Base-by-base conservation (phyloP, 2,113 vertebrate species). In the Blennius ocellaris region DNA sequence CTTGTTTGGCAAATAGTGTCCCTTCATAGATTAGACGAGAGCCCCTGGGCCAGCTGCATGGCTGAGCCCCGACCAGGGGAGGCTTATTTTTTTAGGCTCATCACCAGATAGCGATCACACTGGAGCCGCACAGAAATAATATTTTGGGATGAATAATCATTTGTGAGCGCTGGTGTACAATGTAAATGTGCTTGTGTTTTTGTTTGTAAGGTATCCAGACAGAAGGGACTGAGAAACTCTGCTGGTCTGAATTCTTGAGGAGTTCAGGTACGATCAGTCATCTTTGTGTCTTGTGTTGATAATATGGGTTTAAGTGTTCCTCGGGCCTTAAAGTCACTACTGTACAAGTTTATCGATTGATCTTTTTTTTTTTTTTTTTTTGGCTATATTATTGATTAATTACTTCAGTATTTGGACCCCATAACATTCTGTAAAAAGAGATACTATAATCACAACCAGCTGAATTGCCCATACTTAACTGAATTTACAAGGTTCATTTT, bases 221-320 rank as follows among this genome's bases (percentile, higher is more conserved):
- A 0, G 37, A 70, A 1, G 92, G 88, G 12, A 91, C 86, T 4
- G 48, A 90, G 8, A 56, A 82, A 8, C 96, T 98, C 91, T 90
- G 93, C 88, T 98, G 96, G 96, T 61, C 70, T 36, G 78, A 87
- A 69, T 99, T 97, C 84, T 91, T 99, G 21, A 92, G 85, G 64
- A 90, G 69, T n/a, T 85, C 95, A 96, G 97, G 97, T 99, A 89
- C 44, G 17, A 8, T 56, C 2, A 30, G 21, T 30, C 21, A 4
- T 30, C 21, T 30, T 30, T 30, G 21, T 30, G 21, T 30, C 2
- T 30, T 30, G 21, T 30, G 21, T 4, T 30, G 21, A 30, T 2
- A 30, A 30, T 30, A 30, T 30, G 21, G 21, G 2, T 30, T 30
- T 2, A 30, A 2, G 21, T 30, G 21, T 4, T 30, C 21, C 21